phyloP scores from a whole-genome alignment of 2,797 vertebrate species.

The Molossus alvarezi region DNA sequence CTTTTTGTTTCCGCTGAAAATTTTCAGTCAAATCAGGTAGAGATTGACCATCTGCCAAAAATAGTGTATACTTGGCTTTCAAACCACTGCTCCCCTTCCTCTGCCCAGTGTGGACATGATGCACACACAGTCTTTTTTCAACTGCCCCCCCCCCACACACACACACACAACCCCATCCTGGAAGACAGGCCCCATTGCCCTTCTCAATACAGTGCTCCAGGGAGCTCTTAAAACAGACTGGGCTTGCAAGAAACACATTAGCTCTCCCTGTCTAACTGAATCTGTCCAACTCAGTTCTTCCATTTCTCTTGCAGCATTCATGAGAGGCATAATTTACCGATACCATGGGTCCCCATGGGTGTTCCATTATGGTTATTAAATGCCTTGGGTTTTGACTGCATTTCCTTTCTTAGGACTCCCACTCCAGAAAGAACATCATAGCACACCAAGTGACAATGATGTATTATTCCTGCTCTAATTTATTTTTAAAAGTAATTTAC shows the following conservation, averaged over 20 bases:
- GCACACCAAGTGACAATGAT: background rate
- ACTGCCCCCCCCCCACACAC: background rate
- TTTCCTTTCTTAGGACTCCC: background rate
- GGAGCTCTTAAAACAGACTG: background rate
- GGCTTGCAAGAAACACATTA: constrained; percentile 26
- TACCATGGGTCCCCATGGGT: rapidly evolving
- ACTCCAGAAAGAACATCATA: background rate
- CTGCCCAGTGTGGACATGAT: background rate
- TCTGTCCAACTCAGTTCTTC: background rate
- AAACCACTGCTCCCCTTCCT: background rate
- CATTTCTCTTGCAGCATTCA: background rate
- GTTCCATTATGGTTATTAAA: background rate
- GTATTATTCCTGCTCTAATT: constrained; percentile 21
- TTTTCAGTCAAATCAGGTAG: background rate
- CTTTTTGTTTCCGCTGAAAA: constrained; percentile 1
- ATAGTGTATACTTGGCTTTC: background rate
- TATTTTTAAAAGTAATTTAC: constrained; percentile 61
- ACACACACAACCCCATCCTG: rapidly evolving
- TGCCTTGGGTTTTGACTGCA: background rate
- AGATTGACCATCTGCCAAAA: background rate
- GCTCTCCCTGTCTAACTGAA: background rate
- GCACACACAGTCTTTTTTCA: background rate
- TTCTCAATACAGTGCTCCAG: background rate
- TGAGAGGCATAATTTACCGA: background rate
- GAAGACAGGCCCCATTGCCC: background rate